phyloP scores from a whole-genome alignment of 2,797 vertebrate genomes.

The Channa striata region DNA sequence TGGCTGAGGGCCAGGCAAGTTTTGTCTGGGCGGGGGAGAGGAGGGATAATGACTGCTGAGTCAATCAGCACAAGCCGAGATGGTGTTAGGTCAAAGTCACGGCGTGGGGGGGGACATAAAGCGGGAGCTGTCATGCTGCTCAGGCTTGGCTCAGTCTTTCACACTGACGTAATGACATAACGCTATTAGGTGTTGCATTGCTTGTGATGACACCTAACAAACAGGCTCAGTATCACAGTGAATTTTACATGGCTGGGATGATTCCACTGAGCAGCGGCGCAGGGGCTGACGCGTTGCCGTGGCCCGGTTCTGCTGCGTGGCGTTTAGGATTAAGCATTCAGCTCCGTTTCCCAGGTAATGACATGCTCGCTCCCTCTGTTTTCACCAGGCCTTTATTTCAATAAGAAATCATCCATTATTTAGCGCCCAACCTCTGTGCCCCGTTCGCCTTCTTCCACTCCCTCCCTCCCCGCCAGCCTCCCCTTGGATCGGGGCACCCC shows the following conservation, averaged over 20 bases:
- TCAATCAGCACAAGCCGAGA: slow-evolving; percentile 51
- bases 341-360: slow-evolving; percentile 73
- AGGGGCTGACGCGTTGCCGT: neutral
- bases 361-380: slow-evolving; percentile 66
- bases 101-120: neutral
- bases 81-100: slow-evolving; percentile 65
- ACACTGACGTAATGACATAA: slow-evolving; percentile 34
- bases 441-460: slow-evolving; percentile 24
- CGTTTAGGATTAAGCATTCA: slow-evolving; percentile 59
- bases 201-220: slow-evolving; percentile 47
- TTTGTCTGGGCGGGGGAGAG: slow-evolving; percentile 46
- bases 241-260: slow-evolving; percentile 21
- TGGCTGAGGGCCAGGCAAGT: slow-evolving; percentile 69
- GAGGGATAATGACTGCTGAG: slow-evolving; percentile 61
- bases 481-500: slow-evolving; percentile 78
- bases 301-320: slow-evolving; percentile 13
- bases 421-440: slow-evolving; percentile 80
- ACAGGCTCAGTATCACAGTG: slow-evolving; percentile 32
- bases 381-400: slow-evolving; percentile 78
- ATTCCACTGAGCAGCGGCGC: neutral
- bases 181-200: slow-evolving; percentile 34
- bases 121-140: neutral
- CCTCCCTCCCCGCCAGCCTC: slow-evolving; percentile 38
- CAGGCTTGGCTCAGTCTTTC: slow-evolving; percentile 21
- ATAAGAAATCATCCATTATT: slow-evolving; percentile 87